Conservation (phyloP, 2,113 vertebrate species). For the Indicator maculatus region DNA sequence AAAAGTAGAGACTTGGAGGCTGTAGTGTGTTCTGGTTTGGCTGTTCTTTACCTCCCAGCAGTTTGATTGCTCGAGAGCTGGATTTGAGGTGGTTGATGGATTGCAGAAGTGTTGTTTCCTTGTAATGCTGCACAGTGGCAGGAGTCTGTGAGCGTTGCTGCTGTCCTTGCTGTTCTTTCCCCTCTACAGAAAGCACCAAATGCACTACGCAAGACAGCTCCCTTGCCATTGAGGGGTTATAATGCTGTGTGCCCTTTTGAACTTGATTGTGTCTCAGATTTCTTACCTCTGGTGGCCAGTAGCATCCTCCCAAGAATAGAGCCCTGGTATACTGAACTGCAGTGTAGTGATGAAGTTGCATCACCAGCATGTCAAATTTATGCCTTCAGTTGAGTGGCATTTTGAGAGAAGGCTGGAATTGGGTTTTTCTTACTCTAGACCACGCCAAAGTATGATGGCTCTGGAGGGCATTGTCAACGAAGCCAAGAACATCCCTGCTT, state of each 20-base stretch:
- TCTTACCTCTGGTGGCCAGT: background rate
- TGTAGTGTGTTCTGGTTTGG: background rate
- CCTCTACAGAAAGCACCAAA: background rate
- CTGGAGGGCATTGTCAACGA: conserved; percentile 94
- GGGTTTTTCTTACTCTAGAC: conserved; percentile 75
- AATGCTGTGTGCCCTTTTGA: background rate
- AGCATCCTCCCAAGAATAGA: background rate
- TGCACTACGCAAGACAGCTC: background rate
- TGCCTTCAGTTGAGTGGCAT: background rate
- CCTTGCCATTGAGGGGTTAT: background rate
- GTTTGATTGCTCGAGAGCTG: background rate
- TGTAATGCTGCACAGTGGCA: background rate
- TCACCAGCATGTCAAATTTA: background rate
- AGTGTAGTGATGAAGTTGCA: background rate
- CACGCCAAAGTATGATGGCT: conserved; percentile 89
- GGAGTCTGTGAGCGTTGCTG: background rate
- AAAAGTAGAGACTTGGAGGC: background rate
- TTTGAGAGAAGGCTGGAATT: conserved; percentile 29
- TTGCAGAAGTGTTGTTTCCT: background rate
- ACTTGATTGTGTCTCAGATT: background rate
- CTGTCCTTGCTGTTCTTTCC: background rate
- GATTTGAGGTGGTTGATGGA: background rate
- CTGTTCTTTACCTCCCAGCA: background rate
- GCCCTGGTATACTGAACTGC: background rate
- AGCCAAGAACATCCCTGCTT: conserved; percentile 95